Conservation (phyloP, 2,113 vertebrate species). For the Planiliza haematocheilus region DNA sequence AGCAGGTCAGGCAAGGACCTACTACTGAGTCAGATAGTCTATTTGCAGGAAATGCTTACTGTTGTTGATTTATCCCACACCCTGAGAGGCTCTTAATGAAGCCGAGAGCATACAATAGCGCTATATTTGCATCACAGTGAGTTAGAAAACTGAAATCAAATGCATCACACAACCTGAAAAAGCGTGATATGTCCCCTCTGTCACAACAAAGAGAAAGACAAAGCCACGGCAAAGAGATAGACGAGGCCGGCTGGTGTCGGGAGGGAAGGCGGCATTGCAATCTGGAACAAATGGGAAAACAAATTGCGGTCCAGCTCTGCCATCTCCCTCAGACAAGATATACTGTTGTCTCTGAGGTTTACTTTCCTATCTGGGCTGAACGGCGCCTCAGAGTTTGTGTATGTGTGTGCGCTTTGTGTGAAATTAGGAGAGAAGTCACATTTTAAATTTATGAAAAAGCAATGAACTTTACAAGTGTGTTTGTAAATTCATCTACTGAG, state of each 20-base stretch:
- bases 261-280: conserved; percentile 25
- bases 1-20: background rate
- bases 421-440: conserved; percentile 1
- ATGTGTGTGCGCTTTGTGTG: background rate
- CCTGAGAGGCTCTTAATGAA: background rate
- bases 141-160: background rate
- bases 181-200: conserved; percentile 17
- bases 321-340: conserved; percentile 32
- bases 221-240: conserved; percentile 35
- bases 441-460: background rate
- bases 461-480: background rate
- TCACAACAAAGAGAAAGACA: conserved; percentile 40
- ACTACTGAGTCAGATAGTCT: background rate
- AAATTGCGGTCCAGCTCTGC: conserved; percentile 47
- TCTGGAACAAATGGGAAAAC: conserved; percentile 60
- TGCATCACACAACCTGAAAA: conserved; percentile 1
- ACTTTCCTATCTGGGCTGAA: background rate
- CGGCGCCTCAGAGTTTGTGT: conserved; percentile 12
- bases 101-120: background rate
- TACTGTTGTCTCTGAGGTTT: conserved; percentile 19
- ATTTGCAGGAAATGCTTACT: background rate
- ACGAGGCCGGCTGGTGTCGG: conserved; percentile 22
- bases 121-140: background rate
- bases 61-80: background rate
- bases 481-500: background rate